Evolutionary conservation across 1,140 invertebrate species (phyloP).

Genomic region (Sycobia sp.): DNA sequence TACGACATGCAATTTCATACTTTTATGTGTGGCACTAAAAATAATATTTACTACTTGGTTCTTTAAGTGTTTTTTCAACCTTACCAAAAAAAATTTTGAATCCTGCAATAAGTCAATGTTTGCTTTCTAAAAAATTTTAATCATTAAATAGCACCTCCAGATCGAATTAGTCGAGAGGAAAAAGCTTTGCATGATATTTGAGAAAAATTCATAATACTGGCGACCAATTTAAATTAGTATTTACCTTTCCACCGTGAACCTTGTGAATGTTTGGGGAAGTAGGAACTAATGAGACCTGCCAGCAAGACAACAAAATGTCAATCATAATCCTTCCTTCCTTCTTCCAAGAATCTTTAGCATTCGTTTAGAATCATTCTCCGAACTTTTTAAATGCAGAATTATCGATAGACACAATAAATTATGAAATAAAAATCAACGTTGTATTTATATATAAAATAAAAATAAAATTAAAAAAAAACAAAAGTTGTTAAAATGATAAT

Average conservation of each 20-base stretch:
- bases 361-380: constrained; percentile 33
- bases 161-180: constrained; percentile 19
- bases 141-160: not conserved
- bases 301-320: constrained; percentile 56
- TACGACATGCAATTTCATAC: constrained; percentile 3
- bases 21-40: not conserved
- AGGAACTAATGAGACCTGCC: constrained; percentile 57
- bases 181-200: constrained; percentile 11
- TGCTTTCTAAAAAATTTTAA: constrained; percentile 7
- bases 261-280: constrained; percentile 56
- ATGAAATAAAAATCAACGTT: no score
- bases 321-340: constrained; percentile 41
- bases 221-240: constrained; percentile 46
- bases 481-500: no score
- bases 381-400: constrained; percentile 12
- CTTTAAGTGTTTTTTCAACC: not conserved
- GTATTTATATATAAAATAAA: no score
- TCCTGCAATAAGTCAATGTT: not conserved
- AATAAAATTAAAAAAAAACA: no score
- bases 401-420: constrained; percentile 4
- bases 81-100: constrained; percentile 17
- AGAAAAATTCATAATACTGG: not conserved
- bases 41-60: not conserved
- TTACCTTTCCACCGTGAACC: constrained; percentile 57
- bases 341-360: not conserved